Conservation (phyloP, 2,888 invertebrate species). For the Bimastos eiseni region DNA sequence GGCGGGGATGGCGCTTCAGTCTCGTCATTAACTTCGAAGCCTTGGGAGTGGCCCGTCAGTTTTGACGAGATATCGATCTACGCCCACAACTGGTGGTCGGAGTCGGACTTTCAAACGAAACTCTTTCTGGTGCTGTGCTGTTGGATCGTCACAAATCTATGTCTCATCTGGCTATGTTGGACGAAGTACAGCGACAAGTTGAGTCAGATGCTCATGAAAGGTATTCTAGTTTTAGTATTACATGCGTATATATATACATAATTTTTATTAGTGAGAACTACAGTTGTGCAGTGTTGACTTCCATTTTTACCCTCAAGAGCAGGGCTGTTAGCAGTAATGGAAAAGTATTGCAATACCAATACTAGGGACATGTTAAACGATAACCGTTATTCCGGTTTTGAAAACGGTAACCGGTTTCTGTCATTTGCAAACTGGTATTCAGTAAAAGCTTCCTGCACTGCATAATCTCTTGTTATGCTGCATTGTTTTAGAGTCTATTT, state of each 20-base stretch:
- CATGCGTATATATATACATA: not conserved
- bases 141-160: not conserved
- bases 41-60: slow-evolving; percentile 1
- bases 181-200: slow-evolving; percentile 15
- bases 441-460: too few species aligned
- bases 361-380: too few species aligned
- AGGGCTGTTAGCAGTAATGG: too few species aligned
- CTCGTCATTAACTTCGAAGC: not conserved
- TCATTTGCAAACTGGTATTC: too few species aligned
- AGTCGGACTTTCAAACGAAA: slow-evolving; percentile 21
- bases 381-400: too few species aligned
- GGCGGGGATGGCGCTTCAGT: not conserved
- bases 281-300: not conserved
- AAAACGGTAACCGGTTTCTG: too few species aligned
- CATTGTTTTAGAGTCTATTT: too few species aligned
- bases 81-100: slow-evolving; percentile 13
- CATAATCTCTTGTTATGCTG: too few species aligned
- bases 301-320: too few species aligned
- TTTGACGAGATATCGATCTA: not conserved
- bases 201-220: slow-evolving; percentile 22
- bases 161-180: slow-evolving; percentile 20
- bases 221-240: not conserved
- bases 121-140: not conserved
- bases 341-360: too few species aligned
- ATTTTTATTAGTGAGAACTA: not conserved